Conservation (phyloP, 2,888 invertebrate genomes). For the Patella ulyssiponensis region DNA sequence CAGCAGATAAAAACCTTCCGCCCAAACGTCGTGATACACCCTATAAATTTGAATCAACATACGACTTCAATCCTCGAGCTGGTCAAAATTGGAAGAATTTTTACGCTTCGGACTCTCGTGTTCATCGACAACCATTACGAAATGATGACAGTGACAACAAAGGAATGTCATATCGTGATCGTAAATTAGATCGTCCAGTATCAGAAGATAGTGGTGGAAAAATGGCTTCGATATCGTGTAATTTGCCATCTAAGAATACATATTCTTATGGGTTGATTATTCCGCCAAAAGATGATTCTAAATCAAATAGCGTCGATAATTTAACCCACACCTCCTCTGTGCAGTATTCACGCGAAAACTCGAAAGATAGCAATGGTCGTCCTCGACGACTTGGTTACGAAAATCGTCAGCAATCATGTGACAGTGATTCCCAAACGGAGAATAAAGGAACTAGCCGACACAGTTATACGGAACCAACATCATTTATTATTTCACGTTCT, state of each 20-base stretch:
- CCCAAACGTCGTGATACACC: background rate
- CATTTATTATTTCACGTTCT: conserved; percentile 30
- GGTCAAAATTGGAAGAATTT: background rate
- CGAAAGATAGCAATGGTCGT: conserved; percentile 11
- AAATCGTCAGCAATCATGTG: conserved; percentile 14
- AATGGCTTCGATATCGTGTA: conserved; percentile 48
- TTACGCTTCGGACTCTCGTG: background rate
- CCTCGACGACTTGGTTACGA: conserved; percentile 15
- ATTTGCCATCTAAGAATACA: conserved; percentile 42
- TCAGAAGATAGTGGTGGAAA: conserved; percentile 45
- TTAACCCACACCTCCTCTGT: conserved; percentile 34
- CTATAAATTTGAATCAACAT: background rate
- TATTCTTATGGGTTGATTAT: conserved; percentile 63
- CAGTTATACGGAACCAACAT: conserved; percentile 5
- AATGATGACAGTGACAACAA: conserved; percentile 21
- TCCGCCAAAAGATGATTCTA: conserved; percentile 45
- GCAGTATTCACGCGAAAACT: conserved; percentile 15
- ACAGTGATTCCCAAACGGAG: conserved; percentile 5
- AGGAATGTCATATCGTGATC: conserved; percentile 17
- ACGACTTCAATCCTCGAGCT: background rate
- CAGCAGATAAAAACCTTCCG: background rate
- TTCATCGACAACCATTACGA: conserved; percentile 13
- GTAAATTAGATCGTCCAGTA: conserved; percentile 29
- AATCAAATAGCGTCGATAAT: conserved; percentile 45
- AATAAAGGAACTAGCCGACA: background rate